Evolutionary conservation across 1,140 invertebrate species (phyloP), one percentile per base, ranked within the genome.

Genomic region (Meloidogyne exigua): DNA sequence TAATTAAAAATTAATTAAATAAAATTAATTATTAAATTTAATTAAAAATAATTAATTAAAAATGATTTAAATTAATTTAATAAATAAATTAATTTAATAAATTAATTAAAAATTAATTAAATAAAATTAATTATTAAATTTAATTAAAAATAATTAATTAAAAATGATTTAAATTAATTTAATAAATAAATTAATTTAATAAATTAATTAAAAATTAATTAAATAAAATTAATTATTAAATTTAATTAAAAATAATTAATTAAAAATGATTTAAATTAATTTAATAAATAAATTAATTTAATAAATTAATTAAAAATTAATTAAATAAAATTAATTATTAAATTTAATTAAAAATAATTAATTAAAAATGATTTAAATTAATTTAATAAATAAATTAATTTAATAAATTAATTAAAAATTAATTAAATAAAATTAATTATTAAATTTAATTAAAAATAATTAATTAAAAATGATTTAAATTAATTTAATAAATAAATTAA

Each of bases 81-180:
- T n/a, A n/a, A n/a, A n/a, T n/a, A n/a, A n/a, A n/a, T n/a, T n/a
- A n/a, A n/a, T n/a, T n/a, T n/a, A n/a, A n/a, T n/a, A n/a, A n/a
- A n/a, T n/a, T n/a, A n/a, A n/a, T n/a, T n/a, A n/a, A n/a, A n/a
- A n/a, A n/a, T n/a, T n/a, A 21, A 39, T 64, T 57, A 12, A n/a
- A 44, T 12, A 63, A 12, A 64, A 42, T 39, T 2, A 77, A 68
- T 44, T n/a, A n/a, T 72, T 68, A 65, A 63, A 67, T 57, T 39
- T 77, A 70, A 75, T 32, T 80, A 32, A 66, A 70, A 70, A n/a
- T 79, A 71, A 39, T 74, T 67, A 49, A 36, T 75, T 72, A 15
- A 15, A n/a, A n/a, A n/a, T n/a, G n/a, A n/a, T n/a, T n/a, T n/a
- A n/a, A n/a, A n/a, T n/a, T n/a, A 80, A 44, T 13, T 44, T 44